Percentiles rank a stretch among this genome's conserved stretches.
Evolutionary conservation across 1,140 invertebrate species (phyloP).

Genomic region (Steinernema khuongi): DNA sequence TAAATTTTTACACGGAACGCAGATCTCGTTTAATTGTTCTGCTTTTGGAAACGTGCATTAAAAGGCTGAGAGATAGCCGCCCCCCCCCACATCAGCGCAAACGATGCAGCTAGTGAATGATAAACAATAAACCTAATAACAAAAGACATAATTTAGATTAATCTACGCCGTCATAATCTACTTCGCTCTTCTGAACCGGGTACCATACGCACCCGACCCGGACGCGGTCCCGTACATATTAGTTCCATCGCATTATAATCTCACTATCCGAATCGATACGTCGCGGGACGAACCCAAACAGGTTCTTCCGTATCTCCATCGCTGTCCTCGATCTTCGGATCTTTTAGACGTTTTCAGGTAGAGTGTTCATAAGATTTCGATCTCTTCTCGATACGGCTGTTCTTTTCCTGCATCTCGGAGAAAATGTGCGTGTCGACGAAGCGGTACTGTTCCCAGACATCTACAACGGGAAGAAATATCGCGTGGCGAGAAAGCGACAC

Average conservation of each 20-base stretch:
- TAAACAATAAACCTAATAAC: background rate
- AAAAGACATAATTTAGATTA: background rate
- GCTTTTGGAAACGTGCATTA: no score
- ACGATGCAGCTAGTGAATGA: no score
- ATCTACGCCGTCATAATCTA: background rate
- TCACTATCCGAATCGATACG: conserved; percentile 2
- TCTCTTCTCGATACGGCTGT: background rate
- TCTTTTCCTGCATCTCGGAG: conserved; percentile 1
- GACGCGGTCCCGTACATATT: background rate
- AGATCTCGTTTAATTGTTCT: no score
- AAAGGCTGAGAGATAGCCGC: no score
- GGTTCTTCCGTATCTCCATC: background rate
- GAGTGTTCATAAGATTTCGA: background rate
- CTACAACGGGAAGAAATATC: background rate
- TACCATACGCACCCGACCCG: background rate
- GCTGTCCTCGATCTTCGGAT: background rate
- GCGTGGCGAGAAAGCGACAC: background rate
- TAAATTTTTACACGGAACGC: no score
- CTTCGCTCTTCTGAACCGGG: background rate
- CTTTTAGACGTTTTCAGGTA: background rate
- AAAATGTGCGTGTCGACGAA: background rate
- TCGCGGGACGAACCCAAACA: background rate
- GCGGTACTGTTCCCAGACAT: background rate
- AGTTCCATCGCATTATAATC: conserved; percentile 2
- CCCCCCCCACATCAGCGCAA: no score